Base-by-base conservation (phyloP, 2,888 invertebrate genomes). In the Trichopoda pennipes region DNA sequence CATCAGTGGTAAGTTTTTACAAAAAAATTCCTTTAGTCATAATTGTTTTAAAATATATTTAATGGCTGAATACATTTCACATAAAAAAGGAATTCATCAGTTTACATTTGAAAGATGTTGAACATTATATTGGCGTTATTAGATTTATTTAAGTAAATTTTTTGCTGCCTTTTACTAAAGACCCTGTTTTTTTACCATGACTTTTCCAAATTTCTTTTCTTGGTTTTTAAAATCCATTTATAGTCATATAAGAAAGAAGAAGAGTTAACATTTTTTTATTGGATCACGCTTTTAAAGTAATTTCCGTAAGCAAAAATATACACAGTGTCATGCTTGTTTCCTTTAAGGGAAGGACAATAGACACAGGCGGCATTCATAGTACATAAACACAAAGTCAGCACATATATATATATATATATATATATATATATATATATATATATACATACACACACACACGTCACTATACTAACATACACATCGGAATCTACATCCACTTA, bases 281-380 rank as follows among this genome's bases (percentile, higher is more conserved):
- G 68, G 77, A 61, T 81, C 51, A 73, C 60, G 72, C 81, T 81
- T 81, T 81, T 63, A 73, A 68, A 81, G 68, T 73, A 81, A 81
- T 81, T 81, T 81, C 77, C 73, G 68, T 63, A 56, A 73, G 73
- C 61, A 58, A 72, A 81, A 68, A 63, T 55, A 47, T 56, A 72
- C 55, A 72, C 66, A 49, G 70, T 72, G 66, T 76, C 76, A 70
- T 80, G 70, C 66, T 66, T 64, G 53, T 38, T 80, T 80, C 68
- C 76, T 55, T 76, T 60, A 55, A 68, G 38, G 60, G 55, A n/a
- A n/a, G n/a, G 68, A 66, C 78, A 72, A 38, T 61, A 63, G 28
- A 68, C 63, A 70, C 63, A 70, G 28, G 55, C 56, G 69, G 38
- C 12, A 38, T 38, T 44, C n/a, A 44, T 12, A 19, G 4, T 7